Evolutionary conservation across 2,888 invertebrate genomes (phyloP), one percentile per base, ranked within the genome.

Genomic region (Drosophila diplacantha): DNA sequence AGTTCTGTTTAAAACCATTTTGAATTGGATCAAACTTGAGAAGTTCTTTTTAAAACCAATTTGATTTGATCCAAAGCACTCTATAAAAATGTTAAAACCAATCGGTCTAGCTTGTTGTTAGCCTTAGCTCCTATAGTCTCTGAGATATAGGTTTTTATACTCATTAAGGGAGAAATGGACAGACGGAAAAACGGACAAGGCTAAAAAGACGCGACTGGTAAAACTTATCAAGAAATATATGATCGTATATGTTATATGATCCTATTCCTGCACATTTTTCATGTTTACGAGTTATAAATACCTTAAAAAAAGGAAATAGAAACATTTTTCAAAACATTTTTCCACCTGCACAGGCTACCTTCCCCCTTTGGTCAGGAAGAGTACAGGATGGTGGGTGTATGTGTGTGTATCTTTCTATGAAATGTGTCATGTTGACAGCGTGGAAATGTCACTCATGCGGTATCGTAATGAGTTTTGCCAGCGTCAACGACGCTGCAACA

Each of bases 341-440:
- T 34, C 1, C 14, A 29, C 29, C 18, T 44, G 14, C 12, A 18
- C 12, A 18, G 2, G 11, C 47, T 11, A 9, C 14, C 14, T 8
- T 26, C 39, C 6, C 47, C 24, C 24, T 18, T 16, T 24, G 35
- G 20, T 5, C 35, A 35, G 24, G 26, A 34, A 16, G 41, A 20
- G 26, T 26, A 24, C 5, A 18, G 11, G 6, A 6, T 41, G 41
- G 11, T 41, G 39, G 9, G 2, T 7, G 22, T 12, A 29, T 41
- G 31, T 31, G 22, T 59, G 39, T 59, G 46, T 59, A 61, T 49
- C 49, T 61, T 49, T 71, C 62, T 74, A 67, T 71, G 73, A 81
- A 81, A 80, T 79, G 84, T 83, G 80, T 80, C 80, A 83, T 80
- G 84, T 83, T 79, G 80, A 83, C 82, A 72, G 71, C 82, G 80